phyloP scores from a whole-genome alignment of 2,113 vertebrate species.

The Mesocricetus auratus region DNA sequence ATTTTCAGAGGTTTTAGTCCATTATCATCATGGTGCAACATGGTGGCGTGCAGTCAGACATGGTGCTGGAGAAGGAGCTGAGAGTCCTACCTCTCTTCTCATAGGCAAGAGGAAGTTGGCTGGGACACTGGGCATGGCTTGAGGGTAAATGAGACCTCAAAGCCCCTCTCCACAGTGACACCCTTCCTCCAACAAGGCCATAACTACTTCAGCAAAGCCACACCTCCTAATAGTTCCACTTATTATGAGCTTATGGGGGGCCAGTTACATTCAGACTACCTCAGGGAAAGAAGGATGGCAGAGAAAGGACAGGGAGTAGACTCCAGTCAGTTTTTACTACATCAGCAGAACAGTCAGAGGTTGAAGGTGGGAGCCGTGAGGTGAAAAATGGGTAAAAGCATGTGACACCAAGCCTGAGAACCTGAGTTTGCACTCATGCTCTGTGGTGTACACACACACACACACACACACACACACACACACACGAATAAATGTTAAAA shows the following conservation, averaged over 20 bases:
- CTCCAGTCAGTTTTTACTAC: no score
- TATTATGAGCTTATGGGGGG: not conserved
- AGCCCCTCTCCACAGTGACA: not conserved
- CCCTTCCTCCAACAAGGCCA: not conserved
- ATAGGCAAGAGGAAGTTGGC: not conserved
- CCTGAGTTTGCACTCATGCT: not conserved
- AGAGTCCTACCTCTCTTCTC: not conserved
- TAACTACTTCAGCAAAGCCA: no score
- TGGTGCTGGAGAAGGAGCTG: not conserved
- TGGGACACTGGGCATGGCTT: not conserved
- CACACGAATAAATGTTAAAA: not conserved
- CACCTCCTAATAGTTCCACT: not conserved
- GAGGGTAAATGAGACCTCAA: not conserved
- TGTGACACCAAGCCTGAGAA: not conserved
- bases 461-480: not conserved
- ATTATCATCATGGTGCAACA: not conserved
- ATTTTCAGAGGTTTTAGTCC: not conserved
- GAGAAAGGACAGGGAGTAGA: not conserved
- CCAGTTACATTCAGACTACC: not conserved
- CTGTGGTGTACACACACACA: not conserved
- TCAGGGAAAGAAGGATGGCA: no score
- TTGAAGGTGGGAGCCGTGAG: not conserved
- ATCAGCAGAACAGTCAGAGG: not conserved
- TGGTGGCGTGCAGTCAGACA: not conserved
- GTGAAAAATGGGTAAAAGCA: no score